Percentiles rank a stretch among this genome's conserved stretches.
These are phyloP conservation scores for Platynereis dumerilii DNA, from an alignment of 2,888 invertebrate species.

Conservation along the genomic window DNA sequence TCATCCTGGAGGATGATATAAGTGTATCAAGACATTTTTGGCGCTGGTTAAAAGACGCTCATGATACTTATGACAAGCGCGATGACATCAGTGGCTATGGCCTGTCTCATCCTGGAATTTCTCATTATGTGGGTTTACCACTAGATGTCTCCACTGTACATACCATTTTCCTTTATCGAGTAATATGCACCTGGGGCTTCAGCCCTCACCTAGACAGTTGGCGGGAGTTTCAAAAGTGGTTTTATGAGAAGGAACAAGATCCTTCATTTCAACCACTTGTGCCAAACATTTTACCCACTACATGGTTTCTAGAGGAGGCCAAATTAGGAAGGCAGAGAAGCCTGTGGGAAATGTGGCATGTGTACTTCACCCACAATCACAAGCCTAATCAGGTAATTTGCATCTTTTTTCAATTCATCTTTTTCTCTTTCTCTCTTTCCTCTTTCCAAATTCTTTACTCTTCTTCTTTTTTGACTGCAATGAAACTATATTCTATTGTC, in stretches of 20 bases:
- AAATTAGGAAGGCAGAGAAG: slow-evolving; percentile 9
- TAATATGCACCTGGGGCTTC: slow-evolving; percentile 37
- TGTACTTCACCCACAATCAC: slow-evolving; percentile 28
- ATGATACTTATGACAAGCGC: slow-evolving; percentile 40
- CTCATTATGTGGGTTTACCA: slow-evolving; percentile 9
- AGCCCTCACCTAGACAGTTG: slow-evolving; percentile 31
- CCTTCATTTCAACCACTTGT: slow-evolving; percentile 31
- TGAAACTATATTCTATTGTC: no score
- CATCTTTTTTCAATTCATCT: no score
- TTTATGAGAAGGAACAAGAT: slow-evolving; percentile 14
- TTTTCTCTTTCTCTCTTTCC: no score
- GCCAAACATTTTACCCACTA: slow-evolving; percentile 27
- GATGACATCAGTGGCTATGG: slow-evolving; percentile 44
- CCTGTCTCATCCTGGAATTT: slow-evolving; percentile 28
- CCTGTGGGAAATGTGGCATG: slow-evolving; percentile 39
- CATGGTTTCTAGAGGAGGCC: slow-evolving; percentile 32
- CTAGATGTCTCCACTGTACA: slow-evolving; percentile 36
- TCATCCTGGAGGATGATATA: slow-evolving; percentile 50
- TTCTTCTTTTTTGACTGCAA: no score
- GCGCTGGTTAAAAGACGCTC: slow-evolving; percentile 44
- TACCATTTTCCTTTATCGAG: slow-evolving; percentile 28
- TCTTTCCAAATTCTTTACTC: no score
- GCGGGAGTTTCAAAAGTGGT: slow-evolving; percentile 35
- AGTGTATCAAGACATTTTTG: slow-evolving; percentile 45
- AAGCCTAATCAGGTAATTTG: slow-evolving; percentile 2